phyloP scores from a whole-genome alignment of 2,888 invertebrate genomes.

The Cephus pygmeus region DNA sequence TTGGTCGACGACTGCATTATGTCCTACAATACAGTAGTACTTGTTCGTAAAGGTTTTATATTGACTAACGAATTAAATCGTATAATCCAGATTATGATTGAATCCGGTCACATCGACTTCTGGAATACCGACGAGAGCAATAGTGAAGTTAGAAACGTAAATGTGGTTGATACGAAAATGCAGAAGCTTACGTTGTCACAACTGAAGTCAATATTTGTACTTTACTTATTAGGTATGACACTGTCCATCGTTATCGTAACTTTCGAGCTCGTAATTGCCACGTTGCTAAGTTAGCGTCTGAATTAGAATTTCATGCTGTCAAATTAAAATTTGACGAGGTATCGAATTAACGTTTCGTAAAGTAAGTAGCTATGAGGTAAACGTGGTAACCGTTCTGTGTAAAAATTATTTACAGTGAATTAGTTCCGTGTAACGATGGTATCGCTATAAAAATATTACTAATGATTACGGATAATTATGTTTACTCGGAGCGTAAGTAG shows the following conservation, averaged over 20 bases:
- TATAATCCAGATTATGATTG: background rate
- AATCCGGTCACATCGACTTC: background rate
- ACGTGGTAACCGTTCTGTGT: background rate
- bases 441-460: background rate
- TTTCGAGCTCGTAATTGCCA: background rate
- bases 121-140: background rate
- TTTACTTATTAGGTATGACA: background rate
- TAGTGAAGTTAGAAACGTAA: background rate
- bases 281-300: background rate
- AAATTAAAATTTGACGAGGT: too few species aligned
- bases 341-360: too few species aligned
- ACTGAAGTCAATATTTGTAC: background rate
- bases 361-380: background rate
- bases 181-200: background rate
- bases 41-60: background rate
- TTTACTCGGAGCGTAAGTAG: background rate
- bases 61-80: background rate
- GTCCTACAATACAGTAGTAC: background rate
- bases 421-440: background rate
- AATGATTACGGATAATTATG: background rate
- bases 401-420: background rate
- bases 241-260: background rate
- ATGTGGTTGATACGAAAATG: background rate
- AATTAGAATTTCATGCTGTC: background rate
- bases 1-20: background rate